Evolutionary conservation across 2,797 vertebrate species (phyloP).

Genomic region (Coendou prehensilis): DNA sequence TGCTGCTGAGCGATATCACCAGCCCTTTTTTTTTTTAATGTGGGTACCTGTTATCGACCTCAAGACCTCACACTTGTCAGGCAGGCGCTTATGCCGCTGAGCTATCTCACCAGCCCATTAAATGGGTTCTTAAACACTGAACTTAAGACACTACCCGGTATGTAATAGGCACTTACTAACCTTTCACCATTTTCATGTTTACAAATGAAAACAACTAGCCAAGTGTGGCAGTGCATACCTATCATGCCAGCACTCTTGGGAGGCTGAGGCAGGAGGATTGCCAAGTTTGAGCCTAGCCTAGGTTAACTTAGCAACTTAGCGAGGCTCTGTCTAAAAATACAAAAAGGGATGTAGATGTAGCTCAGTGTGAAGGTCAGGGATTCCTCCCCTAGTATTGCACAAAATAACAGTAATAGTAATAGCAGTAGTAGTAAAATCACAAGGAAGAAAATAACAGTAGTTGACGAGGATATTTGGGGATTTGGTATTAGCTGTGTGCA

Average conservation of each 20-base stretch:
- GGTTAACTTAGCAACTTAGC: neutral
- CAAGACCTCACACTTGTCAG: no score
- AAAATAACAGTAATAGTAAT: neutral
- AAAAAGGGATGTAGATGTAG: neutral
- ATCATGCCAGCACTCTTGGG: neutral
- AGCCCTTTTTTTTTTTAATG: no score
- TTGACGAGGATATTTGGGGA: fast-evolving
- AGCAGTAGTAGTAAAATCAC: neutral
- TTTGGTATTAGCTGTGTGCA: neutral
- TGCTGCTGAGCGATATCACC: no score
- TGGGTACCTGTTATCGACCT: no score
- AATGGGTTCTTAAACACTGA: neutral
- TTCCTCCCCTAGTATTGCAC: neutral
- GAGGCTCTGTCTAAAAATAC: neutral
- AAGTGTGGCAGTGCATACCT: neutral
- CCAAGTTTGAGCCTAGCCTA: neutral
- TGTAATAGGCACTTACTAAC: neutral
- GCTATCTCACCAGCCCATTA: neutral
- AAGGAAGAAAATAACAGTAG: neutral
- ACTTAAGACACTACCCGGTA: neutral
- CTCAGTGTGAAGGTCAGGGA: neutral
- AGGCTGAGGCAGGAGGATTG: neutral
- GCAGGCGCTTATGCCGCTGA: no score
- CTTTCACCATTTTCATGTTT: neutral
- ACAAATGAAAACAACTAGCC: neutral